Conservation (phyloP, 1,140 invertebrate species). For the Tachypleus tridentatus region DNA sequence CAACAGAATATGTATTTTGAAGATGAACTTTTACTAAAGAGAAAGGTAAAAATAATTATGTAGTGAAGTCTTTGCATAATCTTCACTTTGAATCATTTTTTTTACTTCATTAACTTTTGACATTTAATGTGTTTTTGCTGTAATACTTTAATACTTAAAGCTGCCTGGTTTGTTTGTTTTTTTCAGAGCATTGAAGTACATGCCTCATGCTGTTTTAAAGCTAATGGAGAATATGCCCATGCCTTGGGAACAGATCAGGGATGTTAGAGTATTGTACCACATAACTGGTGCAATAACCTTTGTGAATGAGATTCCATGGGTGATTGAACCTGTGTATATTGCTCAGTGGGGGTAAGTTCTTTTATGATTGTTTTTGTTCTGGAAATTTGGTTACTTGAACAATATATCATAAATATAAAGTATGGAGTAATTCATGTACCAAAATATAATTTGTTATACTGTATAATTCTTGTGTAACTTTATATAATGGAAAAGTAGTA, state of each 20-base stretch:
- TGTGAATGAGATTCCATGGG: constrained; percentile 99
- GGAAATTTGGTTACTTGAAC: constrained; percentile 8
- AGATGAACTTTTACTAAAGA: too few relatives aligned
- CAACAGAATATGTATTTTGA: too few relatives aligned
- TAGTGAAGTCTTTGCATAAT: too few relatives aligned
- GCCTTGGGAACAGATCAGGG: constrained; percentile 99
- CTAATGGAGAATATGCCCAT: constrained; percentile 99
- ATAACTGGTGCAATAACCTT: constrained; percentile 99
- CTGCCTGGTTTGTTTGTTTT: too few relatives aligned
- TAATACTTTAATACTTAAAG: too few relatives aligned
- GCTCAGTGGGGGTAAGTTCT: constrained; percentile 78
- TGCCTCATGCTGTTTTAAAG: constrained; percentile 99
- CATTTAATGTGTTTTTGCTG: too few relatives aligned
- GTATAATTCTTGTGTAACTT: too few relatives aligned
- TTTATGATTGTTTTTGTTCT: constrained; percentile 38
- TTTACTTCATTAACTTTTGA: too few relatives aligned
- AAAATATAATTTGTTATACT: neutral
- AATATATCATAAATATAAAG: neutral
- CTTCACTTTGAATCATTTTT: too few relatives aligned
- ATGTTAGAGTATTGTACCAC: constrained; percentile 94
- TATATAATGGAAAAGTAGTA: too few relatives aligned
- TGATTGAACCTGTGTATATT: constrained; percentile 97
- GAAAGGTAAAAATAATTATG: too few relatives aligned
- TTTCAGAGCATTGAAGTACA: constrained; percentile 78
- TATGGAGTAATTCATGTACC: neutral